A percentile compares a stretch with the other conserved stretches of the same genome.
Conservation (phyloP, 2,113 vertebrate genomes). For the Vidua macroura region DNA sequence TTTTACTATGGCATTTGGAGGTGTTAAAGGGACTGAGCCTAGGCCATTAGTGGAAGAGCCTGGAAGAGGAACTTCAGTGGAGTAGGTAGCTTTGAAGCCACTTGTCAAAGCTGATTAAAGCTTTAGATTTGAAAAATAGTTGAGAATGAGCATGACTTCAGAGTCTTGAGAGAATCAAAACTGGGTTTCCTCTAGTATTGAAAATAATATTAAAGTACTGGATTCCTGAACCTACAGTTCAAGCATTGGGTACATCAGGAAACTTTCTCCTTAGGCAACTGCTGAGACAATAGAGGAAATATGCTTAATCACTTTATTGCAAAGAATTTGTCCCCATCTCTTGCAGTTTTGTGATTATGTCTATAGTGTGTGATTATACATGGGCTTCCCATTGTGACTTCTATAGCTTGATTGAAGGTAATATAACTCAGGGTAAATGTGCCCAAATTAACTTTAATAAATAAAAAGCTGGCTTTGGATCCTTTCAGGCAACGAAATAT, state of each 20-base stretch:
- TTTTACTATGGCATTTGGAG: background rate
- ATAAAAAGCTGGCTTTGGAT: background rate
- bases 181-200: background rate
- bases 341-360: background rate
- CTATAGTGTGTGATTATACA: background rate
- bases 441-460: background rate
- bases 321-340: background rate
- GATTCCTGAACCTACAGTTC: background rate
- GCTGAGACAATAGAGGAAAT: background rate
- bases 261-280: background rate
- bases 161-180: background rate
- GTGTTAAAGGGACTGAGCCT: background rate
- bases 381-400: background rate
- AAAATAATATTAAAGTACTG: background rate
- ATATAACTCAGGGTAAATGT: background rate
- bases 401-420: background rate
- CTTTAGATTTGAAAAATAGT: background rate
- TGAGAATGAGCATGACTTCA: background rate
- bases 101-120: background rate
- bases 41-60: background rate
- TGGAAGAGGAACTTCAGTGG: background rate
- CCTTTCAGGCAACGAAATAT: background rate
- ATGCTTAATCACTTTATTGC: background rate
- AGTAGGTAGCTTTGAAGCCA: background rate
- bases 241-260: background rate